phyloP scores from a whole-genome alignment of 2,113 vertebrate species.

The Silurus glanis region DNA sequence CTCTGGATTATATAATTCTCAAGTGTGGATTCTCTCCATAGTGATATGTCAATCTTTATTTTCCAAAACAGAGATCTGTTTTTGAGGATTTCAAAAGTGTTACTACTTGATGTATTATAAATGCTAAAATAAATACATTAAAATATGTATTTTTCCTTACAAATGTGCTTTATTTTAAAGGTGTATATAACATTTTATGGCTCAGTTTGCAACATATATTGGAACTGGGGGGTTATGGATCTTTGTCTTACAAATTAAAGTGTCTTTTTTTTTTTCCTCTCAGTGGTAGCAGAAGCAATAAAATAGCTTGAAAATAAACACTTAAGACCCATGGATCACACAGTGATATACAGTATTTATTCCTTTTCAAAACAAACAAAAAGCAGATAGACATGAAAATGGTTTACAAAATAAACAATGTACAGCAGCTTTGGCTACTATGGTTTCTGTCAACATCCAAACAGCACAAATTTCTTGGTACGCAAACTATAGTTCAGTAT shows the following conservation, averaged over 20 bases:
- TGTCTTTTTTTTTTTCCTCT: too few relatives aligned
- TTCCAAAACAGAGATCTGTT: neutral
- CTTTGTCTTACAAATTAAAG: neutral
- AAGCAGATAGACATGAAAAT: constrained; percentile 71
- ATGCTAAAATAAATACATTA: neutral
- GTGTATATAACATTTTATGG: neutral
- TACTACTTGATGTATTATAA: constrained; percentile 35
- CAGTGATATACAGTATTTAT: constrained; percentile 65
- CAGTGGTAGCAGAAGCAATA: neutral
- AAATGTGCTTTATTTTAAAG: neutral
- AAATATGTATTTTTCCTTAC: constrained; percentile 49
- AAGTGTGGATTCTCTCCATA: neutral
- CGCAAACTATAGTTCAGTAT: constrained; percentile 72
- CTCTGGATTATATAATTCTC: neutral
- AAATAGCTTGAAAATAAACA: neutral
- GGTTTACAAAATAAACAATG: constrained; percentile 66
- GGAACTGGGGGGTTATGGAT: neutral
- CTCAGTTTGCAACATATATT: neutral
- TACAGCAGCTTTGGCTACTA: constrained; percentile 78
- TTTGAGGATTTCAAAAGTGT: neutral
- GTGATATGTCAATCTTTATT: constrained; percentile 23
- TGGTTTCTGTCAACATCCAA: constrained; percentile 58
- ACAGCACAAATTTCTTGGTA: constrained; percentile 50
- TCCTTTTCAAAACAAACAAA: constrained; percentile 66
- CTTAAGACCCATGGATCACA: constrained; percentile 59